These are phyloP conservation scores for Ctenodactylus gundi DNA, from an alignment of 2,113 vertebrate genomes.

Conservation along the genomic window DNA sequence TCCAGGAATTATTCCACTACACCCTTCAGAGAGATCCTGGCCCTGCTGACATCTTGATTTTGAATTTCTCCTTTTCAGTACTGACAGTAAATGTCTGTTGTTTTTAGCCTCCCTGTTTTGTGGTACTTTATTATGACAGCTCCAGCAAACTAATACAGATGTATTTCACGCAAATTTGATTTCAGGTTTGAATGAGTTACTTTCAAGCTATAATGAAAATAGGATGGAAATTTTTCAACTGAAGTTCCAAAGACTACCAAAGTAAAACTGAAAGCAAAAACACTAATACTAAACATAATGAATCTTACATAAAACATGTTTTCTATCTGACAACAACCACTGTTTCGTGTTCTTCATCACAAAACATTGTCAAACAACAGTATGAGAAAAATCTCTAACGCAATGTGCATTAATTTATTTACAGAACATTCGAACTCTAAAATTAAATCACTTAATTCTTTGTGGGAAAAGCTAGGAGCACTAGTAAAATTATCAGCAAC, in stretches of 20 bases:
- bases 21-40: too few species aligned
- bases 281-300: background rate
- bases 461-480: constrained; percentile 15
- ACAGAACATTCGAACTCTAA: constrained; percentile 28
- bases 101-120: background rate
- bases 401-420: constrained; percentile 33
- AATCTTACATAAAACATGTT: background rate
- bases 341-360: background rate
- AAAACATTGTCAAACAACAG: constrained; percentile 10
- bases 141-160: background rate
- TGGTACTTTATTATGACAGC: background rate
- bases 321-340: background rate
- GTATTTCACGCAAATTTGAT: background rate
- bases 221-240: background rate
- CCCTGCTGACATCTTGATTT: too few species aligned
- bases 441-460: constrained; percentile 53
- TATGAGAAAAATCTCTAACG: background rate
- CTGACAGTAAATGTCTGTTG: background rate
- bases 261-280: constrained; percentile 1
- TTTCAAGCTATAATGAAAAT: background rate
- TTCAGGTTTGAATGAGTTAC: background rate
- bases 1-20: rapidly evolving
- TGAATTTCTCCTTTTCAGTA: background rate
- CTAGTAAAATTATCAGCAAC: constrained; percentile 32
- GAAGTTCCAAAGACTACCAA: background rate